Evolutionary conservation across 2,113 vertebrate genomes (phyloP).

Genomic region (Panthera uncia): DNA sequence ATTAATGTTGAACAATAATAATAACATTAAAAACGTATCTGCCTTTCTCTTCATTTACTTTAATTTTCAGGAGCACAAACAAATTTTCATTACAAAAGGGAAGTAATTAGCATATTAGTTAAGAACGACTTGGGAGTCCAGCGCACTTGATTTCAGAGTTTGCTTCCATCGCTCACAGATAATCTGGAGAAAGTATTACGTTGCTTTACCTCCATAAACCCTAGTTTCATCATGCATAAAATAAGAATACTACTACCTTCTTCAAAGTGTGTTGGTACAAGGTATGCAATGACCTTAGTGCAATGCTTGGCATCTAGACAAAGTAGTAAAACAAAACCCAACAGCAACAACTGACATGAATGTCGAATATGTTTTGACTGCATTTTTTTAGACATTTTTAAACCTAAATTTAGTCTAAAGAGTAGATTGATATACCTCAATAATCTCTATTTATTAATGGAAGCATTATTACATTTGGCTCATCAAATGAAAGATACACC

Average conservation of each 20-base stretch:
- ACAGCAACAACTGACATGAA: not conserved
- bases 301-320: not conserved
- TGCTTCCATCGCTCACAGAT: not conserved
- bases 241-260: not conserved
- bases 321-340: not conserved
- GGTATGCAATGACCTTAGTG: not conserved
- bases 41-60: not conserved
- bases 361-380: not conserved
- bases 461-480: not conserved
- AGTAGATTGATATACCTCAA: not conserved
- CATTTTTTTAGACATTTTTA: not conserved
- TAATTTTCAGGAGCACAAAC: not conserved
- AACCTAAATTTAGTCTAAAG: constrained; percentile 10
- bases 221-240: not conserved
- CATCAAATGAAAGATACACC: not conserved
- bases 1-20: not conserved
- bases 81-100: not conserved
- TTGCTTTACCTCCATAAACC: not conserved
- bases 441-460: not conserved
- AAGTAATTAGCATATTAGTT: not conserved
- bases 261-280: not conserved
- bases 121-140: not conserved
- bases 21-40: not conserved
- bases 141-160: not conserved
- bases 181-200: not conserved